Percentiles rank a stretch among this genome's conserved stretches.
Conservation (phyloP, 2,888 invertebrate species). For the Campoplex nolae region DNA sequence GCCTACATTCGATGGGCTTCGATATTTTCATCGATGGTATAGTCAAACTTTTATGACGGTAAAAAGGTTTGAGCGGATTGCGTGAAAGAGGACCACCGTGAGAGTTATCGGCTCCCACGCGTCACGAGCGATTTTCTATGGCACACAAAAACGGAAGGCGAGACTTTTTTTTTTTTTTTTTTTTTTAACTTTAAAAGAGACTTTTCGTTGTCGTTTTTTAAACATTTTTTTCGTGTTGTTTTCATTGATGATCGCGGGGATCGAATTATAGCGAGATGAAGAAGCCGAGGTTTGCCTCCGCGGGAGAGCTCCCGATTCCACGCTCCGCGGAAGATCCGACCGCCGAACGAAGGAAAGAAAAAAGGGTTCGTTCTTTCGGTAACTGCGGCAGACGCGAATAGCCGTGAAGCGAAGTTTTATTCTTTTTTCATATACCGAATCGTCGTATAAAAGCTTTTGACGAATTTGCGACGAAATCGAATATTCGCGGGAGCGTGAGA, state of each 20-base stretch:
- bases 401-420: slow-evolving; percentile 31
- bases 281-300: slow-evolving; percentile 34
- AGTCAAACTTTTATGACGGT: neutral
- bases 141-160: slow-evolving; percentile 29
- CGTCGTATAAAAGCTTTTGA: slow-evolving; percentile 28
- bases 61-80: neutral
- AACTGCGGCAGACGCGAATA: slow-evolving; percentile 1
- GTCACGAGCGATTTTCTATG: slow-evolving; percentile 46
- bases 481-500: slow-evolving; percentile 52
- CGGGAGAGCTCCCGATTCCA: slow-evolving; percentile 60
- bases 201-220: slow-evolving; percentile 8
- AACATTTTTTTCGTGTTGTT: neutral
- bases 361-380: slow-evolving; percentile 32
- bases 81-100: slow-evolving; percentile 66
- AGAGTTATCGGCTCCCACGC: slow-evolving; percentile 67
- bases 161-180: neutral
- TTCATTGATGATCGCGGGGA: slow-evolving; percentile 34
- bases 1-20: neutral
- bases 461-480: slow-evolving; percentile 37
- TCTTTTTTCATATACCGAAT: neutral
- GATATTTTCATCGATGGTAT: slow-evolving; percentile 1
- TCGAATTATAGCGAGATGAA: slow-evolving; percentile 61
- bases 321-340: slow-evolving; percentile 66
- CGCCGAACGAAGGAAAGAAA: slow-evolving; percentile 45
- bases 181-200: slow-evolving; percentile 52